Conservation (phyloP, 2,797 vertebrate genomes). For the Rhabdophis nuchalis region DNA sequence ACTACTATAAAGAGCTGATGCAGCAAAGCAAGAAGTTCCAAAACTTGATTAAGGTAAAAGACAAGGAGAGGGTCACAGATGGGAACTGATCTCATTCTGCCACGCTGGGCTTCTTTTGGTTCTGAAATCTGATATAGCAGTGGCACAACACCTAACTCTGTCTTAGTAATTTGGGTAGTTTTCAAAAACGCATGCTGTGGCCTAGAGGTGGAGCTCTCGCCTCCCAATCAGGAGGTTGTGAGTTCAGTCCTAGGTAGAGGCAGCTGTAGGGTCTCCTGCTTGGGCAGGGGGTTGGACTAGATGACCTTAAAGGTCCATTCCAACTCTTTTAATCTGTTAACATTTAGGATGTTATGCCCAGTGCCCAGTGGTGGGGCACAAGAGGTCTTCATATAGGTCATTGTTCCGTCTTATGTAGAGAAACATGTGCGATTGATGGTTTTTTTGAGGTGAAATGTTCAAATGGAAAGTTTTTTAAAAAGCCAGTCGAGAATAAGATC, state of each 20-base stretch:
- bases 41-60: constrained; percentile 86
- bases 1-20: constrained; percentile 86
- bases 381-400: background rate
- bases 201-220: no score
- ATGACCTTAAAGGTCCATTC: no score
- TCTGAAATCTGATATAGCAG: background rate
- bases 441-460: background rate
- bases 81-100: background rate
- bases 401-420: background rate
- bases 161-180: background rate
- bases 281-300: no score
- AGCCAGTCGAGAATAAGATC: background rate
- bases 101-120: background rate
- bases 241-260: no score
- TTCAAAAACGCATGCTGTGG: background rate
- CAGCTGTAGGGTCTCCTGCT: no score
- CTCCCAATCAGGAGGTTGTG: no score
- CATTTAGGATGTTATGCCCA: background rate
- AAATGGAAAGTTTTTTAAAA: background rate
- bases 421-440: background rate
- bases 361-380: background rate
- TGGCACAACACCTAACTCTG: background rate
- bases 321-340: no score
- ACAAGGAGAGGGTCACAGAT: background rate
- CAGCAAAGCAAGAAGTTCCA: constrained; percentile 96